Evolutionary conservation across 1,140 invertebrate species (phyloP).

Genomic region (Drosophila kanapiae): DNA sequence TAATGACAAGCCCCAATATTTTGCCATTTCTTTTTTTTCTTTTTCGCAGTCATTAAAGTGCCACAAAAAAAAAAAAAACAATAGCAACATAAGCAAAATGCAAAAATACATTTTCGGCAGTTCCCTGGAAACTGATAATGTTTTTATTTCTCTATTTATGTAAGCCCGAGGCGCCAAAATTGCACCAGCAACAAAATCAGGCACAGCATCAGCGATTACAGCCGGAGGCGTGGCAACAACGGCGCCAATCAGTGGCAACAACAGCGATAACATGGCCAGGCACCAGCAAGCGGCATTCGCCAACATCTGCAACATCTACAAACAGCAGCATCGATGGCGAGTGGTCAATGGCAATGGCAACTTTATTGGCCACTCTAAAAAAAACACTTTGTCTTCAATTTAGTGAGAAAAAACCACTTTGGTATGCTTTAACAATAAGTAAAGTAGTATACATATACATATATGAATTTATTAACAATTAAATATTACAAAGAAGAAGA

Average conservation of each 20-base stretch:
- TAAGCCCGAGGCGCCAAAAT: slow-evolving; percentile 28
- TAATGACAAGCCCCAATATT: slow-evolving; percentile 34
- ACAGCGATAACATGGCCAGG: slow-evolving; percentile 43
- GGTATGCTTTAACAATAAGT: neutral
- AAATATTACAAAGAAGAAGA: no score
- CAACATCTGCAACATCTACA: slow-evolving; percentile 13
- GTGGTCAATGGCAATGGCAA: neutral
- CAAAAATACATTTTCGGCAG: slow-evolving; percentile 17
- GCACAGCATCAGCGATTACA: neutral
- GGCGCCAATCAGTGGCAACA: slow-evolving; percentile 42
- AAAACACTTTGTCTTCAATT: neutral
- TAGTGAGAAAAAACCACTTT: no score
- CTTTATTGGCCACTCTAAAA: neutral
- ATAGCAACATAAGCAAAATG: neutral
- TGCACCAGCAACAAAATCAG: slow-evolving; percentile 5
- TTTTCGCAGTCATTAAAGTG: slow-evolving; percentile 30
- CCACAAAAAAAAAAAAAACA: slow-evolving; percentile 21
- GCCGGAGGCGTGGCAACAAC: slow-evolving; percentile 50
- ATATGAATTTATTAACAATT: no score
- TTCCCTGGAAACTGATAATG: slow-evolving; percentile 38
- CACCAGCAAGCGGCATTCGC: neutral
- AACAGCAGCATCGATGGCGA: neutral
- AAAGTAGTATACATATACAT: no score
- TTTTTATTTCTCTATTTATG: slow-evolving; percentile 41
- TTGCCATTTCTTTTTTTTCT: slow-evolving; percentile 29